A percentile compares a stretch with the other conserved stretches of the same genome.
Evolutionary conservation across 2,113 vertebrate genomes (phyloP).

Genomic region (Apodemus sylvaticus): DNA sequence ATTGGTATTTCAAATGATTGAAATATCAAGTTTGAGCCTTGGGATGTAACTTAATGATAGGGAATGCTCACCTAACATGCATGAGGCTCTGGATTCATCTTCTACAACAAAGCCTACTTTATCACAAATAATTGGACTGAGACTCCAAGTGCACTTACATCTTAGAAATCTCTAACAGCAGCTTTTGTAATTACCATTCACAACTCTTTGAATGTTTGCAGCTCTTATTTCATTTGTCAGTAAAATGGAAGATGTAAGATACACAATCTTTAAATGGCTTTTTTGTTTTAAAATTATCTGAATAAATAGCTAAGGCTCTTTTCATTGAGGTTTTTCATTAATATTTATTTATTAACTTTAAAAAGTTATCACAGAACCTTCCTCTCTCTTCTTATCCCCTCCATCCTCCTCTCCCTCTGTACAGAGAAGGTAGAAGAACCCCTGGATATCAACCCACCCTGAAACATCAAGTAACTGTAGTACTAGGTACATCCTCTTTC

Average conservation of each 20-base stretch:
- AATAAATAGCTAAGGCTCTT: neutral
- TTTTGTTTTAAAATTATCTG: neutral
- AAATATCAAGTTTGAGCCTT: neutral
- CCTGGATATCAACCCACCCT: too few relatives aligned
- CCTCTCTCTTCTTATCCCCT: too few relatives aligned
- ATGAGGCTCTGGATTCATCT: neutral
- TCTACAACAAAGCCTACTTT: neutral
- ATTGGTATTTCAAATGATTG: neutral
- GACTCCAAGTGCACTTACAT: neutral
- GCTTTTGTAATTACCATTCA: neutral
- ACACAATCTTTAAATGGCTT: neutral
- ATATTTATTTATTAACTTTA: too few relatives aligned
- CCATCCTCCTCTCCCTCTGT: too few relatives aligned
- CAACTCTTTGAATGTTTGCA: neutral
- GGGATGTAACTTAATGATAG: neutral
- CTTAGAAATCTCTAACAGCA: neutral
- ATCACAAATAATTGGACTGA: neutral
- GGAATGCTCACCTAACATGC: neutral
- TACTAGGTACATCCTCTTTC: too few relatives aligned
- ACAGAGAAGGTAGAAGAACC: too few relatives aligned
- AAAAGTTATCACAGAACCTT: too few relatives aligned
- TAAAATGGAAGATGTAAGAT: neutral
- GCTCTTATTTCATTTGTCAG: neutral
- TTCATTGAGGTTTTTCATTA: neutral
- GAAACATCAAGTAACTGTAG: too few relatives aligned